Evolutionary conservation across 2,113 vertebrate genomes (phyloP).

Genomic region (Sterrhoptilus dennistouni): DNA sequence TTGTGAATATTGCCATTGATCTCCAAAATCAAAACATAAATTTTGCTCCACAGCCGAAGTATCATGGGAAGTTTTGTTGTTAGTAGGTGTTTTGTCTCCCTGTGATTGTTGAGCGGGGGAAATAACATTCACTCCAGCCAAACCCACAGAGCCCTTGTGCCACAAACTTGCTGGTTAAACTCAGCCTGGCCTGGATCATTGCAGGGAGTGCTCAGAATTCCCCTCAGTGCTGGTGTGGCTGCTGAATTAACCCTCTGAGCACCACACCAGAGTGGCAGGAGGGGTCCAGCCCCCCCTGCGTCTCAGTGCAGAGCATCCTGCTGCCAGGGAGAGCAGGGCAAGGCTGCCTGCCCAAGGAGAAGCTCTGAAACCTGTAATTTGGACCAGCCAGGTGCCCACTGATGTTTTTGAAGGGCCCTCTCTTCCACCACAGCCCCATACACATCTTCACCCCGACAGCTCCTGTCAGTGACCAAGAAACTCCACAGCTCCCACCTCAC

Average conservation of each 20-base stretch:
- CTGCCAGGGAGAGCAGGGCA: background rate
- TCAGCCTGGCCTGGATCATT: too few relatives aligned
- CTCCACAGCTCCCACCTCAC: background rate
- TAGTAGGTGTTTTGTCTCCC: background rate
- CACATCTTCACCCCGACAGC: background rate
- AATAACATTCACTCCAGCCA: background rate
- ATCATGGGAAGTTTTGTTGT: background rate
- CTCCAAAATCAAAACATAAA: constrained; percentile 30
- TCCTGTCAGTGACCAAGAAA: background rate
- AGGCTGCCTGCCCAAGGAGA: background rate
- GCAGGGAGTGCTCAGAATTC: background rate
- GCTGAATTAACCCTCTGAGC: background rate
- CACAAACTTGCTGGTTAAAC: background rate
- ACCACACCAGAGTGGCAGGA: background rate
- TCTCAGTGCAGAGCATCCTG: background rate
- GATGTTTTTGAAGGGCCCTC: background rate
- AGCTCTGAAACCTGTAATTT: background rate
- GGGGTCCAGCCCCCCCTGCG: background rate
- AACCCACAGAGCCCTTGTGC: accelerated
- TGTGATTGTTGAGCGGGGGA: background rate
- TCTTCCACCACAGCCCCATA: accelerated
- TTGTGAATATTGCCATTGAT: background rate
- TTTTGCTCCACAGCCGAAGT: background rate
- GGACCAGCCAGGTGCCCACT: background rate
- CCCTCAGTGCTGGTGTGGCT: background rate